Evolutionary conservation across 2,888 invertebrate genomes (phyloP), one percentile per base, ranked within the genome.

Genomic region (Glaucopsyche alexis): DNA sequence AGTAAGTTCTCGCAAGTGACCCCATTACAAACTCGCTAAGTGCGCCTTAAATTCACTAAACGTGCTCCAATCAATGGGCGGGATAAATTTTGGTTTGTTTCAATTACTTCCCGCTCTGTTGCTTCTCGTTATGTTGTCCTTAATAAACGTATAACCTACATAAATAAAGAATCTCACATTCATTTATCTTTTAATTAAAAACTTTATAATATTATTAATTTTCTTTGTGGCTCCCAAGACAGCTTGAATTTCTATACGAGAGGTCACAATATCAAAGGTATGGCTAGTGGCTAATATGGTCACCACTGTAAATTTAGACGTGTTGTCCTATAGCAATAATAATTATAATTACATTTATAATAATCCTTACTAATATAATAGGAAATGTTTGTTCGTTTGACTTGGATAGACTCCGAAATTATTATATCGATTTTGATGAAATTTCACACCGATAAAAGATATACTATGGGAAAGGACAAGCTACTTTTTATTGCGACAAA

Each of bases 81-180:
- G n/a, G n/a, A 66, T 66, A 42, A n/a, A 66, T 42, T 65, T 66
- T 66, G 42, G 66, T 40, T 66, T 66, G 66, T 42, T 42, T 42
- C 66, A 66, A 66, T 66, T 66, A 16, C 42, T 66, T 42, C n/a
- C 9, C n/a, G n/a, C 42, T 66, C 29, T 3, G 29, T 42, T 42
- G 42, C 38, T 40, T 19, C 19, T 55, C 55, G 55, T 29, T 38
- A 29, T 29, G 29, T 38, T 38, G 29, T 29, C 50, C 3, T 13
- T 3, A 19, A 19, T 19, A 60, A 29, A 29, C 29, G 29, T 29
- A 11, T 60, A 19, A 52, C 16, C 52, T 16, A 16, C 1, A n/a
- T 52, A 16, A 52, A 52, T 52, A 16, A 16, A 9, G 16, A 52
- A 16, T 8, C 8, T n/a, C 16, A 52, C 2, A n/a, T 29, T 29